A percentile compares a stretch with the other conserved stretches of the same genome.
Evolutionary conservation across 2,888 invertebrate genomes (phyloP).

Genomic region (Pyrocoelia pectoralis): DNA sequence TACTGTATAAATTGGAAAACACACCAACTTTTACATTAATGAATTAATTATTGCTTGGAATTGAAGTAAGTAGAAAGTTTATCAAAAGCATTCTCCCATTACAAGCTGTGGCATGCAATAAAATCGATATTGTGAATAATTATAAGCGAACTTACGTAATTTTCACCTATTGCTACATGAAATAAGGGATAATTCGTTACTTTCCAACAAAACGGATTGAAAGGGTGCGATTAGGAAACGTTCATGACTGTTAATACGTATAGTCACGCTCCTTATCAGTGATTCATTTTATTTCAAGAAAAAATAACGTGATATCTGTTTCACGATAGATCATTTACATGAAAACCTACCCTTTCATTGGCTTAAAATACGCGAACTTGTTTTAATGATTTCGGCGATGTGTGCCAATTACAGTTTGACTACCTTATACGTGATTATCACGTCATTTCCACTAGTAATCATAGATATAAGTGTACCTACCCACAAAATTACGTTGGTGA

Average conservation of each 20-base stretch:
- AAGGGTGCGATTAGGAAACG: not conserved
- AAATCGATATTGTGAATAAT: too few species aligned
- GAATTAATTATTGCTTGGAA: too few species aligned
- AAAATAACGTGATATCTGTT: not conserved
- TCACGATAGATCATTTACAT: not conserved
- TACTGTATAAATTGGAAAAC: too few species aligned
- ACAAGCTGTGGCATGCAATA: too few species aligned
- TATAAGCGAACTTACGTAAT: too few species aligned
- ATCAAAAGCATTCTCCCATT: too few species aligned
- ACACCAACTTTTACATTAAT: too few species aligned
- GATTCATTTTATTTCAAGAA: not conserved
- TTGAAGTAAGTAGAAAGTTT: too few species aligned
- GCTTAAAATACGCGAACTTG: too few species aligned
- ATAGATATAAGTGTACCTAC: constrained; percentile 64
- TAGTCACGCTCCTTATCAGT: not conserved
- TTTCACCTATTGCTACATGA: not conserved
- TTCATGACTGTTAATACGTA: not conserved
- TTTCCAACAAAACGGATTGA: not conserved
- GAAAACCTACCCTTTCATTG: not conserved
- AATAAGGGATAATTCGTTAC: not conserved
- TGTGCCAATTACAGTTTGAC: too few species aligned
- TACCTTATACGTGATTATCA: not conserved
- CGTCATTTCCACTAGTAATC: not conserved
- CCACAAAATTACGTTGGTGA: constrained; percentile 82
- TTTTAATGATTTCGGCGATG: too few species aligned